phyloP scores from a whole-genome alignment of 2,113 vertebrate genomes.

The Regulus satrapa region DNA sequence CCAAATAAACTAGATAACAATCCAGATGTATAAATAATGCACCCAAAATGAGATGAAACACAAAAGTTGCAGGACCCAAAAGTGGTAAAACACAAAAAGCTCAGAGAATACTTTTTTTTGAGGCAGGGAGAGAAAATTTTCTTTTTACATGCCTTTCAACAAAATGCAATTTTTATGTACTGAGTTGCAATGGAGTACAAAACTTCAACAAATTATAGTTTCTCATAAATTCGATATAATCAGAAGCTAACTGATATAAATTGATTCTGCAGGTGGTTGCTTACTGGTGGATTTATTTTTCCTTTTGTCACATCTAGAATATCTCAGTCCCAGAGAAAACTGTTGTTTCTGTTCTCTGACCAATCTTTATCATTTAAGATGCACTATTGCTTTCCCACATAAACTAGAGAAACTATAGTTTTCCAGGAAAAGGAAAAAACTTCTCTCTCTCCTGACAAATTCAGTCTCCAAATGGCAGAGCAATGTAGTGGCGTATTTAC shows the following conservation, averaged over 20 bases:
- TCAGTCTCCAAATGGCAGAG: not conserved
- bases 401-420: not conserved
- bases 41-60: not conserved
- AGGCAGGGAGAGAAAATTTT: rapidly evolving
- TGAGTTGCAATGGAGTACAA: not conserved
- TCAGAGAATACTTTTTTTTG: not conserved
- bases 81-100: not conserved
- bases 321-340: not conserved
- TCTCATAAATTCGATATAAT: not conserved
- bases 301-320: too few species aligned
- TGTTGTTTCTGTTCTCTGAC: not conserved
- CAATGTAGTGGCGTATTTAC: not conserved
- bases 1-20: not conserved
- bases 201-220: not conserved
- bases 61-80: not conserved
- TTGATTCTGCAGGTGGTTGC: not conserved
- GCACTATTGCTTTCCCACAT: not conserved
- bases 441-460: not conserved
- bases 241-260: not conserved
- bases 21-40: not conserved
- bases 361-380: not conserved
- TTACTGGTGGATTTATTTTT: not conserved
- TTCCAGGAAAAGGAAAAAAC: not conserved
- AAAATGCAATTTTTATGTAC: not conserved
- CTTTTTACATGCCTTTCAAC: not conserved